Evolutionary conservation across 23 tunicate genomes (phyloP).

Genomic region (Styela clava): DNA sequence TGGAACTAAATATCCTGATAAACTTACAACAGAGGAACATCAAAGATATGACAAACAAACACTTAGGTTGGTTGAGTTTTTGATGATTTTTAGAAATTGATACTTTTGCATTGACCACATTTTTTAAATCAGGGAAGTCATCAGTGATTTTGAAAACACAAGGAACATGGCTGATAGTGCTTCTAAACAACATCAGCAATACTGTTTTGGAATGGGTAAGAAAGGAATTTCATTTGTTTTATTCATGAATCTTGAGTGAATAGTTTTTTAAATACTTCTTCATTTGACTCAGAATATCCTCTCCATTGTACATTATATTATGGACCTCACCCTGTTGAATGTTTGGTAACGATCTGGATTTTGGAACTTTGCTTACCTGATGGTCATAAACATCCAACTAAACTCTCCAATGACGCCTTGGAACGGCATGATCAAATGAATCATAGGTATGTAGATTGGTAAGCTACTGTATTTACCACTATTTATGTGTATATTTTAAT

Average conservation of each 20-base stretch:
- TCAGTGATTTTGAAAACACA: conserved; percentile 6
- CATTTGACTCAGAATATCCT: conserved; percentile 6
- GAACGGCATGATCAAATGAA: conserved; percentile 8
- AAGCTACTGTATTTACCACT: background rate
- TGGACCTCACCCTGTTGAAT: conserved; percentile 32
- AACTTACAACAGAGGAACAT: background rate
- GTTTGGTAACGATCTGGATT: conserved; percentile 24
- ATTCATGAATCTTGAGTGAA: background rate
- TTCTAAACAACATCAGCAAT: background rate
- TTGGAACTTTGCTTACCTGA: conserved; percentile 2
- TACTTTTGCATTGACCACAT: background rate
- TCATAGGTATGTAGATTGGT: background rate
- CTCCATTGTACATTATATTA: conserved; percentile 7
- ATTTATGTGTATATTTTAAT: background rate
- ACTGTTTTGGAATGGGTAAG: conserved; percentile 30
- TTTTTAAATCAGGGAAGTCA: conserved; percentile 1
- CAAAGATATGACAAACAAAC: background rate
- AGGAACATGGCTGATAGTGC: conserved; percentile 11
- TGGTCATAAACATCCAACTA: conserved; percentile 21
- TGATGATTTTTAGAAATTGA: background rate
- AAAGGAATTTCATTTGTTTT: background rate
- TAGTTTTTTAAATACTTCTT: background rate
- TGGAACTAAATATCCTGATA: conserved; percentile 26
- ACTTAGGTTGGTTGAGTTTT: background rate
- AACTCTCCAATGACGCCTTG: background rate